Conservation (phyloP, 92 coral and sea anemone species). For the Palythoa heliodiscus region DNA sequence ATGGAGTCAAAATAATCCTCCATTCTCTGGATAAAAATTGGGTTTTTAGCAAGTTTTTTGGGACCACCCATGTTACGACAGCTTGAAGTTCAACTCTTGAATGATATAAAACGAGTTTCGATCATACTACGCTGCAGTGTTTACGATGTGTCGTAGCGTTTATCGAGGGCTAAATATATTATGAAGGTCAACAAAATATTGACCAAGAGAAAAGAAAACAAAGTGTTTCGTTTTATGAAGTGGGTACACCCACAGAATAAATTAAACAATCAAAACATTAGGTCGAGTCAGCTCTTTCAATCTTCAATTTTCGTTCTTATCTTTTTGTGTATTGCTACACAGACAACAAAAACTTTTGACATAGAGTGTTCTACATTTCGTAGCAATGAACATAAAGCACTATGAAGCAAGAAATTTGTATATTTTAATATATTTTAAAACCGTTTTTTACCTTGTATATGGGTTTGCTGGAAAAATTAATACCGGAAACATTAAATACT, state of each 20-base stretch:
- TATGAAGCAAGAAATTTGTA: background rate
- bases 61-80: constrained; percentile 19
- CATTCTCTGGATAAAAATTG: constrained; percentile 49
- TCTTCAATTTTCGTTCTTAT: background rate
- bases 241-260: constrained; percentile 16
- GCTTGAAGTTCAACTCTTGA: too few species aligned
- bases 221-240: background rate
- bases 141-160: background rate
- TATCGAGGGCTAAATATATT: background rate
- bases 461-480: background rate
- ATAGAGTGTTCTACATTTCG: background rate
- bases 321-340: background rate
- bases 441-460: too few species aligned
- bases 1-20: constrained; percentile 70
- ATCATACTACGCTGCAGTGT: background rate
- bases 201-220: background rate
- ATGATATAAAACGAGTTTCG: background rate
- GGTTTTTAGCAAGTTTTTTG: constrained; percentile 50
- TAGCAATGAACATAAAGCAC: background rate
- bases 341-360: background rate
- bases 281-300: background rate
- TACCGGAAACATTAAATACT: background rate
- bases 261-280: background rate
- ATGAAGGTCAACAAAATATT: background rate
- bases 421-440: background rate